Percentiles rank a stretch among this genome's conserved stretches.
These are phyloP conservation scores for Hedychridium roseum DNA, from an alignment of 2,888 invertebrate species.

Conservation along the genomic window DNA sequence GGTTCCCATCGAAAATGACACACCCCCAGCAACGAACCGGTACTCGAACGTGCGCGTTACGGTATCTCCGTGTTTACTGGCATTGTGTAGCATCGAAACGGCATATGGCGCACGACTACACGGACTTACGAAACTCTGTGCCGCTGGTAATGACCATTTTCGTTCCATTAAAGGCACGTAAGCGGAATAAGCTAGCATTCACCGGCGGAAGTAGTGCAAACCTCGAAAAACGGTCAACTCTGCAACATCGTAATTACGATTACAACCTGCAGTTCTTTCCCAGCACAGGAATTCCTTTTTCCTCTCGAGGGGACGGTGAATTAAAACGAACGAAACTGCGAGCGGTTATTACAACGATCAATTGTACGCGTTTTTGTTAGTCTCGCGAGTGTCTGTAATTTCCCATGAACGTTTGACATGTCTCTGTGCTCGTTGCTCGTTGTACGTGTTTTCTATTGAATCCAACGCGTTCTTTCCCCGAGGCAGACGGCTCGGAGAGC, in stretches of 20 bases:
- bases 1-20: conserved; percentile 47
- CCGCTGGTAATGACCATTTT: neutral
- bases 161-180: too few relatives aligned
- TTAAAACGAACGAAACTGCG: neutral
- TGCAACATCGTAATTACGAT: too few relatives aligned
- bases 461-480: neutral
- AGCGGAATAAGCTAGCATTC: too few relatives aligned
- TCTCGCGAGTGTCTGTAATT: too few relatives aligned
- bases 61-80: conserved; percentile 38
- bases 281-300: too few relatives aligned
- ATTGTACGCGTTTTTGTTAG: neutral
- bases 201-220: too few relatives aligned
- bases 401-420: neutral
- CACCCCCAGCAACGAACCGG: conserved; percentile 39
- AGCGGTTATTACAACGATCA: neutral
- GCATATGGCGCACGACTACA: conserved; percentile 31
- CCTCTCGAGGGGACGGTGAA: too few relatives aligned
- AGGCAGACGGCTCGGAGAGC: neutral
- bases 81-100: conserved; percentile 21
- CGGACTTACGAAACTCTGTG: neutral
- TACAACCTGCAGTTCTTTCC: too few relatives aligned
- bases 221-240: too few relatives aligned
- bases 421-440: neutral
- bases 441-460: too few relatives aligned
- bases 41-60: conserved; percentile 27